Evolutionary conservation across 1,140 invertebrate genomes (phyloP), one percentile per base, ranked within the genome.

Genomic region (Tetramorium alpestre): DNA sequence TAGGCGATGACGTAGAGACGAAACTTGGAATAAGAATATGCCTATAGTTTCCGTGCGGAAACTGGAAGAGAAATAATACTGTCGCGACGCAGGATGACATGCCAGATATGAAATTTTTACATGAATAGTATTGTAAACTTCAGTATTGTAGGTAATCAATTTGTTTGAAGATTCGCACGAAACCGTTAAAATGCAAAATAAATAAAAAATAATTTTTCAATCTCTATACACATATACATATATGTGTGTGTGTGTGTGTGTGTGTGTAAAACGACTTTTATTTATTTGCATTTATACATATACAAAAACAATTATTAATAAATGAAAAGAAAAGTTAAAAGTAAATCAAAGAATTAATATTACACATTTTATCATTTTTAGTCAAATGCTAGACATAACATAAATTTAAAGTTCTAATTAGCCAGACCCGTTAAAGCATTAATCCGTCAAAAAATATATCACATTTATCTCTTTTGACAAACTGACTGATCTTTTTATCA

Each of bases 1-100:
- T 70, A 70, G 10, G 11, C 41, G 10, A n/a, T 22, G n/a, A 75
- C 51, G 47, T 16, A 28, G 44, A 47, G 25, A 72, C 22, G 69
- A 84, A 84, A 84, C 47, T 84, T 84, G 13, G 76, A 78, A 65
- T 33, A 13, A 8, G 10, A 18, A 18, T 13, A 25, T 49, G 5
- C 6, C 11, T 8, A 44, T 7, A 69, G 65, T 69, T 69, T 69
- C 65, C 65, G 41, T 16, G 7, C 13, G 41, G 28, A 69, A 41
- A 33, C 8, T 5, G 62, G 5, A n/a, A 33, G 47, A 69, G 18
- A 70, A 4, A 22, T 76, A 28, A 13, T 33, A 38, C 2, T 4
- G 18, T 22, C 28, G 3, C 60, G 16, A 67, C 6, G 2, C 33
- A 54, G 25, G 3, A 4, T 44, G 73, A 28, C 13, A 60, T 16